Evolutionary conservation across 2,888 invertebrate species (phyloP), one percentile per base, ranked within the genome.

Genomic region (Tipula confusa): DNA sequence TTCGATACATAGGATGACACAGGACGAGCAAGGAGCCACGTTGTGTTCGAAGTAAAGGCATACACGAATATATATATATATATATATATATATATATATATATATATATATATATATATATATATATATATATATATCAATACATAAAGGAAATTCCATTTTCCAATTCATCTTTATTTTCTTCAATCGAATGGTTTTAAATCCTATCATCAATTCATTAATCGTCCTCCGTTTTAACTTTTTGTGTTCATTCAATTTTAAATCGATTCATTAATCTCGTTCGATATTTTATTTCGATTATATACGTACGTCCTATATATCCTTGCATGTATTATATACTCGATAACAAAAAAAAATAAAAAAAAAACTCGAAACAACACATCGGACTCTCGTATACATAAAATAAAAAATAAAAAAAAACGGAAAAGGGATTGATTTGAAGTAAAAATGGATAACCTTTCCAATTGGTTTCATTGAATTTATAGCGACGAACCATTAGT

Each of bases 121-220:
- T 31, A 31, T 31, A 31, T 31, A 31, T 31, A 31, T 31, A 31
- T 31, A 31, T 31, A 31, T 31, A 31, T 31, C 3, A 5, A 43
- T 7, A 43, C 15, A 43, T 43, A 64, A 64, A 64, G 64, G 24
- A 64, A 64, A 64, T 64, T 64, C 64, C 64, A 64, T 64, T 64
- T 64, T 64, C 64, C 24, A 64, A 64, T 64, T 64, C 64, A 64
- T 64, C 64, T 64, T 64, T 64, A 64, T 64, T 64, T 64, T 64
- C 18, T 64, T 64, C 64, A 64, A 64, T 64, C 64, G 64, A 64
- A 64, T 64, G 64, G 64, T 64, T 64, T 64, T 64, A 64, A 64
- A 64, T 64, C 64, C 64, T 64, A 64, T 64, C 64, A 64, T 64
- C 64, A 64, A 64, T 64, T 64, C 64, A 64, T 64, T 64, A 64